Conservation (phyloP, 2,888 invertebrate genomes). For the Coleophora flavipennella region DNA sequence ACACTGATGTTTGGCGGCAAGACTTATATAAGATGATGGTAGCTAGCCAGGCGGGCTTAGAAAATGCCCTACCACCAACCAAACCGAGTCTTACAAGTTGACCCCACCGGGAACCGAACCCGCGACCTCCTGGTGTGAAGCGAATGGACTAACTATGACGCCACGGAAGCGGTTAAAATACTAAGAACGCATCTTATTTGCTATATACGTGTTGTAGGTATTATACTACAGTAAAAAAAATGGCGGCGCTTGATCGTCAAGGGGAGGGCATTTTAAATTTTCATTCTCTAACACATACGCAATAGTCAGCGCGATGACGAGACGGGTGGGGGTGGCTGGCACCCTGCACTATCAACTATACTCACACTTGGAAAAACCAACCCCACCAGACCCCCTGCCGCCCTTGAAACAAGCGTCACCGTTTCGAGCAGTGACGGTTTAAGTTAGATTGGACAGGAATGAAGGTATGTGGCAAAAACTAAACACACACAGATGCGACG, state of each 20-base stretch:
- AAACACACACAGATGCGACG: constrained; percentile 29
- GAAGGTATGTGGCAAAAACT: constrained; percentile 39
- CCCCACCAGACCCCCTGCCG: constrained; percentile 25
- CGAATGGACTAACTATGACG: no score
- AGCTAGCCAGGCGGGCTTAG: no score
- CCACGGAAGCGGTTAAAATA: no score
- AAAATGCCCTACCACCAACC: no score
- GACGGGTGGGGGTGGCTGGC: constrained; percentile 41
- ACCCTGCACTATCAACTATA: constrained; percentile 57
- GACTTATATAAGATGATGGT: no score
- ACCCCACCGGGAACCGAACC: no score
- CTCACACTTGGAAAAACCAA: constrained; percentile 31
- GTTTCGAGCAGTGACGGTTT: constrained; percentile 28
- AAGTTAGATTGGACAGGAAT: constrained; percentile 25
- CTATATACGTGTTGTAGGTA: no score
- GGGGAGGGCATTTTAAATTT: constrained; percentile 68
- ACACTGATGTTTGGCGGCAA: no score
- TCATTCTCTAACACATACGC: constrained; percentile 65
- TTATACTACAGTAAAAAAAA: constrained; percentile 33
- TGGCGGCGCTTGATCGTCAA: constrained; percentile 61
- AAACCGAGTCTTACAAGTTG: no score
- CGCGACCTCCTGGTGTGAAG: no score
- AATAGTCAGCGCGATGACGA: constrained; percentile 64
- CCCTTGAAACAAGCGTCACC: no score
- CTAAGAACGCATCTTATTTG: constrained; percentile 3